These are phyloP conservation scores for Delphinapterus leucas DNA, from an alignment of 2,113 vertebrate species.

Conservation along the genomic window DNA sequence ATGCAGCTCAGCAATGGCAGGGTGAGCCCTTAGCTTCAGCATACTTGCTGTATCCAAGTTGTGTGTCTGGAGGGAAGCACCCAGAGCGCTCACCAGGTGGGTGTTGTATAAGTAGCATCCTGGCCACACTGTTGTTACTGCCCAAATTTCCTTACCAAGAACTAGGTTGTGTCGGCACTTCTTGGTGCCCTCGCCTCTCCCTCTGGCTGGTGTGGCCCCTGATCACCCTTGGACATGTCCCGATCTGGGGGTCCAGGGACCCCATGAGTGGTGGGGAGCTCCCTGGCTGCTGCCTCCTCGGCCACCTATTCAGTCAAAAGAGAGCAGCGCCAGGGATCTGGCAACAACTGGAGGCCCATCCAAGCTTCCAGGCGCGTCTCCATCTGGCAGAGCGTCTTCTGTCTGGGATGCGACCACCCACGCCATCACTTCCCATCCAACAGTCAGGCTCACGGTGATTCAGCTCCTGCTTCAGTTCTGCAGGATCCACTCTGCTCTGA, in stretches of 20 bases:
- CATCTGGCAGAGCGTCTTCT: constrained; percentile 58
- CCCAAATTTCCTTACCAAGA: not conserved
- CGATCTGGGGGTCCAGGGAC: not conserved
- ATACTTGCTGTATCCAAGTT: not conserved
- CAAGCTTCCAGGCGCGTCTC: constrained; percentile 57
- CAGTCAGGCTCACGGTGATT: constrained; percentile 52
- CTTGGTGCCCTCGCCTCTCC: not conserved
- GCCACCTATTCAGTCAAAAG: constrained; percentile 33
- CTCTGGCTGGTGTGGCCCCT: not conserved
- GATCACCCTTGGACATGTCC: not conserved
- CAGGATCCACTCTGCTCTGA: constrained; percentile 23
- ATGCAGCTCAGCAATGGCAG: not conserved
- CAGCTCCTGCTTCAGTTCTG: constrained; percentile 23
- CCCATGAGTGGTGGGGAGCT: not conserved
- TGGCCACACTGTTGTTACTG: not conserved
- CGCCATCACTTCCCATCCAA: constrained; percentile 54
- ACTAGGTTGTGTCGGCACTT: not conserved
- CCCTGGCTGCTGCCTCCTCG: not conserved
- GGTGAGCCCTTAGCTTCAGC: not conserved
- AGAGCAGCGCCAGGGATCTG: constrained; percentile 37
- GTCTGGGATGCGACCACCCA: constrained; percentile 66
- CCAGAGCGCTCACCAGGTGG: constrained; percentile 67
- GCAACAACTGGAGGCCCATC: constrained; percentile 23
- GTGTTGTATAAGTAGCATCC: constrained; percentile 64
- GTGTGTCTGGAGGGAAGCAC: constrained; percentile 36